Base-by-base conservation (phyloP, 1,140 invertebrate genomes). In the Drosophila pallidifrons region DNA sequence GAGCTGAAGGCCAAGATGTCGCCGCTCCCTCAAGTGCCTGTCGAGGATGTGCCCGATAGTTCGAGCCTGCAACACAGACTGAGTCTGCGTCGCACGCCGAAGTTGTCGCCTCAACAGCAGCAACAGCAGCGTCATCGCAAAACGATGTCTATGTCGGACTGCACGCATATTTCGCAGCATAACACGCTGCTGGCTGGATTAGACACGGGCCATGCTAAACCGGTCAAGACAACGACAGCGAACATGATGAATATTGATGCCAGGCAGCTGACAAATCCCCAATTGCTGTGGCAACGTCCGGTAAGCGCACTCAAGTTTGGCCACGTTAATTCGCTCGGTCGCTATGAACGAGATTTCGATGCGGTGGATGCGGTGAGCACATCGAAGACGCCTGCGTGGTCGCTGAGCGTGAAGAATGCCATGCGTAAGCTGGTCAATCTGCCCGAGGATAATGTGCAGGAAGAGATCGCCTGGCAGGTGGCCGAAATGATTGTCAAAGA, bases 401-500 rank as follows among this genome's bases (percentile, higher is more conserved):
- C 91, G 13, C 45, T 92, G 16, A 76, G 74, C 16, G 88, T 81
- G 69, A 95, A 94, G 79, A 94, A 94, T 91, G 97, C 96, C 73
- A 95, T 97, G 47, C 96, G 95, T 89, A 95, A 95, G 93, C 94
- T 97, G 87, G 96, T 97, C 55, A 95, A 96, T 93, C 94, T 95
- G 66, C 96, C 96, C 47, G 96, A 97, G 92, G 95, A 97, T 81
- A 97, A 97, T 95, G 96, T 96, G 46, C 97, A 98, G 93, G 97
- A 99, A 93, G 97, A 98, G 91, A 96, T 98, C 94, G 98, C 98
- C 30, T 97, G 97, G 96, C 96, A 97, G 93, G 96, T 99, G 70
- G 97, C 98, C 15, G 97, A 98, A 93, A 98, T 98, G 97, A 98
- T 99, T 85, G 95, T 99, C 35, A 97, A 96, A 93, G 97, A 98